phyloP scores from a whole-genome alignment of 1,140 invertebrate genomes.

The Pseudoatta argentina region DNA sequence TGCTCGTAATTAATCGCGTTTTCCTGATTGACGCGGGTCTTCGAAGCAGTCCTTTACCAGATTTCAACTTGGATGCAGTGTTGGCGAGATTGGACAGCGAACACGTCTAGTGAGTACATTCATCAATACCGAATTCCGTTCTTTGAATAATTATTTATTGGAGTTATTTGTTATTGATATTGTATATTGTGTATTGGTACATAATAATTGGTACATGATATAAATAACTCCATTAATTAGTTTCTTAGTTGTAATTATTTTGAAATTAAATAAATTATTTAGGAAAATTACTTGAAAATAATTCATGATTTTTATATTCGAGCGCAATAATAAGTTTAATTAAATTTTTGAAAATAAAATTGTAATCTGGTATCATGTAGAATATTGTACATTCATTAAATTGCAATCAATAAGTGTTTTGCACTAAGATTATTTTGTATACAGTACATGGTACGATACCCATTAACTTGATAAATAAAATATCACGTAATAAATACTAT shows the following conservation, averaged over 20 bases:
- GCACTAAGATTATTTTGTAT: conserved; percentile 16
- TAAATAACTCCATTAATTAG: not conserved
- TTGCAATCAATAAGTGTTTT: not conserved
- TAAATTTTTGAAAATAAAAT: conserved; percentile 14
- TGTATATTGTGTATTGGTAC: not conserved
- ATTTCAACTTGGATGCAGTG: conserved; percentile 2
- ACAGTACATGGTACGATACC: not conserved
- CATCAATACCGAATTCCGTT: not conserved
- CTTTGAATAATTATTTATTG: not conserved
- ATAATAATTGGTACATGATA: not conserved
- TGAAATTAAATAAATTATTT: not conserved
- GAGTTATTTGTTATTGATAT: not conserved
- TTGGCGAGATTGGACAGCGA: conserved; percentile 6
- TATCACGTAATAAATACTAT: not conserved
- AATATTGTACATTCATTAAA: conserved; percentile 4
- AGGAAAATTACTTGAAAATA: not conserved
- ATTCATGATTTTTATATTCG: conserved; percentile 5
- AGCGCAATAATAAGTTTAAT: not conserved
- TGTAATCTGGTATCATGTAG: not conserved
- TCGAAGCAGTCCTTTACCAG: not conserved
- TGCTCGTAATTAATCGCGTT: conserved; percentile 10
- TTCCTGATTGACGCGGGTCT: not conserved
- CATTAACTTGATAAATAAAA: conserved; percentile 22
- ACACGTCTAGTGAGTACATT: not conserved
- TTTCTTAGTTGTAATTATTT: not conserved